Conservation (phyloP, 2,888 invertebrate genomes). For the Pristionchus japonicus region DNA sequence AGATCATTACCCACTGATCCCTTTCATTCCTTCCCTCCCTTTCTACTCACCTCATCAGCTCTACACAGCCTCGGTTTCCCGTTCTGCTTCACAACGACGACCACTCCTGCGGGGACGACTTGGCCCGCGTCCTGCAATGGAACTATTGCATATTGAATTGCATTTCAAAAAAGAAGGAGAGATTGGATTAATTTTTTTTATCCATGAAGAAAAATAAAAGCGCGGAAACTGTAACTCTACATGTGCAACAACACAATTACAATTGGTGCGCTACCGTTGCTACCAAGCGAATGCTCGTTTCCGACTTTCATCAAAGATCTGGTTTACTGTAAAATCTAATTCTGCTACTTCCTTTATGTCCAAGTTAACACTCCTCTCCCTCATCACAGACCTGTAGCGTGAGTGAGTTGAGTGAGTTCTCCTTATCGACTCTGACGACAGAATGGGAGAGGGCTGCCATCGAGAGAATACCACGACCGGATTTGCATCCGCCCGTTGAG, state of each 20-base stretch:
- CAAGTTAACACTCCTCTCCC: too few species aligned
- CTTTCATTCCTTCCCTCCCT: too few species aligned
- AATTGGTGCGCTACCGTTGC: too few species aligned
- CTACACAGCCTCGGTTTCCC: conserved; percentile 94
- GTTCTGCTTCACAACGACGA: conserved; percentile 95
- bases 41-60: conserved; percentile 87
- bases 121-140: conserved; percentile 97
- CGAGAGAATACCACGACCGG: conserved; percentile 93
- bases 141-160: neutral
- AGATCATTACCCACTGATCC: too few species aligned
- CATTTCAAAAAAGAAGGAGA: neutral
- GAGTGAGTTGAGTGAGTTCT: conserved; percentile 96
- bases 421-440: conserved; percentile 97
- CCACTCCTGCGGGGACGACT: conserved; percentile 96
- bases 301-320: neutral
- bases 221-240: too few species aligned
- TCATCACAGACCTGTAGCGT: conserved; percentile 84
- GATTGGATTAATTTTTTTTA: too few species aligned
- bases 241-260: too few species aligned
- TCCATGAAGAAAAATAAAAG: too few species aligned
- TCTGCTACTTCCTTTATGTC: too few species aligned
- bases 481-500: neutral
- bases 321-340: too few species aligned
- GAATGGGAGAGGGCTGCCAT: conserved; percentile 98
- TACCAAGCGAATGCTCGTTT: neutral